phyloP scores from a whole-genome alignment of 2,888 invertebrate species.

The Pristionchus mayeri region DNA sequence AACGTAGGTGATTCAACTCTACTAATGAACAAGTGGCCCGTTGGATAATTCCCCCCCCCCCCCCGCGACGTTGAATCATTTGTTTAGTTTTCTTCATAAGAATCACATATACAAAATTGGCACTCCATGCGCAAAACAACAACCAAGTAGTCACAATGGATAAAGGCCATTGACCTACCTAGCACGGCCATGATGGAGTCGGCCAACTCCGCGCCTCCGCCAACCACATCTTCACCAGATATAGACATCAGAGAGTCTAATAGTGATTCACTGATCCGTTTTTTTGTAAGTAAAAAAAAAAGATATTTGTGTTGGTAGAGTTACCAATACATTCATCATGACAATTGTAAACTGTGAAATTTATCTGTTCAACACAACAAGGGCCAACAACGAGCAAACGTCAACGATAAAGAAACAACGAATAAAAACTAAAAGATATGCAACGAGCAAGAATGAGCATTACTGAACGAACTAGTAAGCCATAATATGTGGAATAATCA shows the following conservation, averaged over 20 bases:
- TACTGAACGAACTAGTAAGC: neutral
- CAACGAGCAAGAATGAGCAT: constrained; percentile 1
- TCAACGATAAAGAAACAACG: constrained; percentile 1
- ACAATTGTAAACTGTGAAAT: neutral
- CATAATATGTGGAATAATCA: constrained; percentile 15
- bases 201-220: constrained; percentile 44
- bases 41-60: no score
- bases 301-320: neutral
- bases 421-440: neutral
- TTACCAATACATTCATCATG: neutral
- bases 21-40: no score
- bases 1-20: no score
- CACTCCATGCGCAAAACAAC: no score
- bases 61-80: no score
- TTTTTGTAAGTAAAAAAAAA: no score
- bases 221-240: constrained; percentile 39
- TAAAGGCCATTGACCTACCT: neutral
- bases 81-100: no score
- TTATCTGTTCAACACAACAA: constrained; percentile 34
- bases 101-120: no score
- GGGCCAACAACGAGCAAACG: neutral
- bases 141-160: no score
- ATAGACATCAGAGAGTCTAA: neutral
- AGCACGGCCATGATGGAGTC: constrained; percentile 49
- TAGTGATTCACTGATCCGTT: no score